These are phyloP conservation scores for Cheilosia grossa DNA, from an alignment of 2,888 invertebrate species.

Conservation along the genomic window DNA sequence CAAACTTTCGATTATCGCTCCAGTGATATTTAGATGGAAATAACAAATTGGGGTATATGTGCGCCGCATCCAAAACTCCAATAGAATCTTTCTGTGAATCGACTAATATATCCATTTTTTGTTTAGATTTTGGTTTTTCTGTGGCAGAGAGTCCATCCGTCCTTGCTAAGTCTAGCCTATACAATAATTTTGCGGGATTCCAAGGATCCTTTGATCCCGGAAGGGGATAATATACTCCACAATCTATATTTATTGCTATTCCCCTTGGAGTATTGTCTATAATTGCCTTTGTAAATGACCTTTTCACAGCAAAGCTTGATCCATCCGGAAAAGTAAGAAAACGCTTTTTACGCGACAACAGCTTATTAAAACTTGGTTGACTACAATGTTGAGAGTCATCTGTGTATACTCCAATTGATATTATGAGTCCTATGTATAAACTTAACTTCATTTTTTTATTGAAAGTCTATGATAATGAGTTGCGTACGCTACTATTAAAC, in stretches of 20 bases:
- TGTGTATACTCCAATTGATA: background rate
- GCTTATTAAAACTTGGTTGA: background rate
- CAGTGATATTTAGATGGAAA: background rate
- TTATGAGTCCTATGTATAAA: background rate
- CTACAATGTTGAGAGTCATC: conserved; percentile 3
- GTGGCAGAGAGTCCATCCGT: conserved; percentile 28
- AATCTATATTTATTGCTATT: conserved; percentile 25
- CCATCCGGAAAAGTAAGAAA: conserved; percentile 28
- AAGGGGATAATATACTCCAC: conserved; percentile 43
- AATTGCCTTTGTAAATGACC: conserved; percentile 48
- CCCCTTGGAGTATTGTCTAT: conserved; percentile 41
- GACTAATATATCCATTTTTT: background rate
- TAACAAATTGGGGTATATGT: background rate
- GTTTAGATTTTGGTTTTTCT: conserved; percentile 10
- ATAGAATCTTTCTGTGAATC: background rate
- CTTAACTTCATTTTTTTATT: conserved; percentile 11
- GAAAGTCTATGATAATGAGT: background rate
- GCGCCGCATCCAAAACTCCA: background rate
- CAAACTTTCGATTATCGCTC: no score
- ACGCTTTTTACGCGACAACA: conserved; percentile 32
- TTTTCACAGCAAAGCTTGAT: conserved; percentile 49
- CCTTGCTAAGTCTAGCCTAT: conserved; percentile 25
- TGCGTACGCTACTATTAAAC: background rate
- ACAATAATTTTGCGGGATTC: conserved; percentile 26
- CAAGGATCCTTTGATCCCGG: conserved; percentile 34